These are phyloP conservation scores for Megatriorchis doriae DNA, from an alignment of 2,113 vertebrate species.

Conservation along the genomic window DNA sequence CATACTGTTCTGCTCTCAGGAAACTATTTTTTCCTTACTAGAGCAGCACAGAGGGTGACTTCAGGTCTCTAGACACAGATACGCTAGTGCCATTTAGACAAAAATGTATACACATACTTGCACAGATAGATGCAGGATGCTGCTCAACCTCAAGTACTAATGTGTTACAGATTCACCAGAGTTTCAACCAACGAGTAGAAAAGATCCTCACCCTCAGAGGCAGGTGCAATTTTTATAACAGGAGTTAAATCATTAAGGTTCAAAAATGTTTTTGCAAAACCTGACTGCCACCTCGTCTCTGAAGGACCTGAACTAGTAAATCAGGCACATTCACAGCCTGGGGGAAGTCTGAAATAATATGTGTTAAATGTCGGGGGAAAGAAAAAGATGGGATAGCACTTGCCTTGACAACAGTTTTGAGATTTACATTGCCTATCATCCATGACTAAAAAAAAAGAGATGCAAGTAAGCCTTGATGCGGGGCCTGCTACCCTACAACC, in stretches of 20 bases:
- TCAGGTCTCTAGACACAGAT: no score
- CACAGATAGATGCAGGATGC: not conserved
- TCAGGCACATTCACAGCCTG: not conserved
- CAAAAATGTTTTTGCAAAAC: not conserved
- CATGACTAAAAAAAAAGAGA: no score
- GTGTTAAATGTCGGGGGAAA: not conserved
- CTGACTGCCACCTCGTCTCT: not conserved
- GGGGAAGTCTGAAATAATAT: not conserved
- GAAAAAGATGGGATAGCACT: not conserved
- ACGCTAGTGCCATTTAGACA: not conserved
- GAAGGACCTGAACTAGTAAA: not conserved
- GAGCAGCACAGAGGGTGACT: not conserved
- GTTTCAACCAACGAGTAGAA: not conserved
- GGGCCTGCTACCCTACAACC: not conserved
- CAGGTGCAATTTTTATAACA: not conserved
- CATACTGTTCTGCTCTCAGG: not conserved
- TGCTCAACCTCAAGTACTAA: not conserved
- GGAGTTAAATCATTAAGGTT: not conserved
- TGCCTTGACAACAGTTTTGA: not conserved
- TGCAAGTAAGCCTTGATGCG: not conserved
- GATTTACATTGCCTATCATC: not conserved
- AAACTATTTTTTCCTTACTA: not conserved
- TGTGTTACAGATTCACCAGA: not conserved
- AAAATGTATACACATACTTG: accelerated
- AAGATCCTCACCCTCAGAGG: not conserved